Percentiles rank a stretch among this genome's conserved stretches.
Conservation (phyloP, 2,113 vertebrate genomes). For the Spea multiplicata region DNA sequence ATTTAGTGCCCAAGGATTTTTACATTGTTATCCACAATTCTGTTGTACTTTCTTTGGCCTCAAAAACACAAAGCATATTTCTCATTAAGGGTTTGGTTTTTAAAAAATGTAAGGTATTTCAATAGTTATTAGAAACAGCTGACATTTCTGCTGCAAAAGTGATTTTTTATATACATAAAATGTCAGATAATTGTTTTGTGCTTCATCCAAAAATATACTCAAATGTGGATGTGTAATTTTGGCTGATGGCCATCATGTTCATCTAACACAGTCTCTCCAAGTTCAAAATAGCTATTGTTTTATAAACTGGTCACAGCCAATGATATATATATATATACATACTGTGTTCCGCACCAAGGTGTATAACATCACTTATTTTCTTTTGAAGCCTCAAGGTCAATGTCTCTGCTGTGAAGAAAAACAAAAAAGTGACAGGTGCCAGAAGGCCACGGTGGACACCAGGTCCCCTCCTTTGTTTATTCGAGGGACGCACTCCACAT, state of each 20-base stretch:
- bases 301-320: constrained; percentile 14
- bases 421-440: no score
- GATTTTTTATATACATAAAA: constrained; percentile 28
- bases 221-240: constrained; percentile 63
- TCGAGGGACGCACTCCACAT: no score
- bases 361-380: no score
- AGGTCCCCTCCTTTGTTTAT: no score
- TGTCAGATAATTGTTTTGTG: constrained; percentile 36
- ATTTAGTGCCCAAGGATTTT: constrained; percentile 52
- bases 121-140: constrained; percentile 67
- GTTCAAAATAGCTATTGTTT: constrained; percentile 23
- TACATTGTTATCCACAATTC: constrained; percentile 56
- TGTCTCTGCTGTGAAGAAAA: no score
- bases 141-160: constrained; percentile 31
- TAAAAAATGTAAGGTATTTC: constrained; percentile 62
- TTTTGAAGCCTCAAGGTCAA: no score
- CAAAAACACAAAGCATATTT: constrained; percentile 50
- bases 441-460: no score
- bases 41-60: constrained; percentile 52
- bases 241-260: constrained; percentile 56
- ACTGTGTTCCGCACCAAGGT: no score
- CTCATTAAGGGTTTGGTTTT: constrained; percentile 61
- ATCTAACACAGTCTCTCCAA: constrained; percentile 55
- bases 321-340: not conserved
- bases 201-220: constrained; percentile 54